Conservation (phyloP, 2,797 vertebrate species). For the Trematomus bernacchii region DNA sequence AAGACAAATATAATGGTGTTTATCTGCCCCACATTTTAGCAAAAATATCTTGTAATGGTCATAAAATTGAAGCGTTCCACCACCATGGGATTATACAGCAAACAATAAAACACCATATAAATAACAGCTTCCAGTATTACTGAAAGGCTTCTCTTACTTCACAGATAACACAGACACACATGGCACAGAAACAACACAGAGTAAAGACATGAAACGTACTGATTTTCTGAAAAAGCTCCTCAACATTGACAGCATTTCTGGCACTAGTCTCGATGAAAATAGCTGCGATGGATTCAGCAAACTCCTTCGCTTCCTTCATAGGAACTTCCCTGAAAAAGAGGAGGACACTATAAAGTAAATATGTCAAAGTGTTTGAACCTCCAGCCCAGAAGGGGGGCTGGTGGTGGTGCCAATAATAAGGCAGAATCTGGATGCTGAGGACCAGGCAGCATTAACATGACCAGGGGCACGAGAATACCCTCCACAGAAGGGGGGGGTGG, state of each 20-base stretch:
- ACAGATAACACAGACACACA: not conserved
- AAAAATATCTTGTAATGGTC: not conserved
- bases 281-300: slow-evolving; percentile 96
- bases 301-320: slow-evolving; percentile 97
- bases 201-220: slow-evolving; percentile 86
- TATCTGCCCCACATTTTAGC: not conserved
- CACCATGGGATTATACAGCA: not conserved
- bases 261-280: slow-evolving; percentile 99
- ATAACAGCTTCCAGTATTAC: not conserved
- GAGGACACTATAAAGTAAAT: not conserved
- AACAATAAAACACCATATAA: not conserved
- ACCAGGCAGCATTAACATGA: too few species aligned
- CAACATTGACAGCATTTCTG: slow-evolving; percentile 96
- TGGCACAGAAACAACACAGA: not conserved
- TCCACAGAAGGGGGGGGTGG: too few species aligned
- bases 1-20: not conserved
- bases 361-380: too few species aligned
- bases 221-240: slow-evolving; percentile 99
- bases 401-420: too few species aligned
- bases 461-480: too few species aligned
- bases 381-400: too few species aligned
- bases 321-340: slow-evolving; percentile 91
- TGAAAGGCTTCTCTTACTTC: not conserved
- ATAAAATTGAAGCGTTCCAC: not conserved
- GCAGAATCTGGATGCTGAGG: too few species aligned